Evolutionary conservation across 2,113 vertebrate genomes (phyloP).

Genomic region (Aldabrachelys gigantea): DNA sequence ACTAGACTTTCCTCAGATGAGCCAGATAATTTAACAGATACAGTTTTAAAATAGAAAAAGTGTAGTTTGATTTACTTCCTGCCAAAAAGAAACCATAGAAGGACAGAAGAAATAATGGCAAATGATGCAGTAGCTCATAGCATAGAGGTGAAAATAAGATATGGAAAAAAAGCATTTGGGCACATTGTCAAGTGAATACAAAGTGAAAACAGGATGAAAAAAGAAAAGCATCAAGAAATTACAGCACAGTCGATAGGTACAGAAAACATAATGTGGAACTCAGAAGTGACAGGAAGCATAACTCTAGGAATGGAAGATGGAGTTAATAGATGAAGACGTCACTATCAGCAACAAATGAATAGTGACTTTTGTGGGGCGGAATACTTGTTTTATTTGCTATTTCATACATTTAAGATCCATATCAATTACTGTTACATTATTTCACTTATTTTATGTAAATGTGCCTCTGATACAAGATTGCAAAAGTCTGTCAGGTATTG

Average conservation of each 20-base stretch:
- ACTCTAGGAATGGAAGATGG: background rate
- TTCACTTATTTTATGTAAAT: background rate
- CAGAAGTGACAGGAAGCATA: background rate
- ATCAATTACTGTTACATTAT: background rate
- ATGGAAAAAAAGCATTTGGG: background rate
- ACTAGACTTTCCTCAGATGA: slow-evolving; percentile 21
- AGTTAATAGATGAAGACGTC: background rate
- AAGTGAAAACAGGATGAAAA: background rate
- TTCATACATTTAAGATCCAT: background rate
- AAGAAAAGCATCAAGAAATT: background rate
- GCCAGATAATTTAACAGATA: slow-evolving; percentile 16
- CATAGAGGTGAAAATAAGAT: slow-evolving; percentile 23
- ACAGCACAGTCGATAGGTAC: background rate
- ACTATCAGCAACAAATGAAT: background rate
- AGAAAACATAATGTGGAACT: background rate
- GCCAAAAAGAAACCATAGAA: background rate
- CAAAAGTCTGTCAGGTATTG: fast-evolving
- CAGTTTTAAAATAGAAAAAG: slow-evolving; percentile 31
- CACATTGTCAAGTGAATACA: background rate
- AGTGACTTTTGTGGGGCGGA: background rate
- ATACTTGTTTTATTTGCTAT: background rate
- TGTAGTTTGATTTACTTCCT: background rate
- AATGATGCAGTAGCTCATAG: slow-evolving; percentile 3
- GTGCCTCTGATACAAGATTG: background rate
- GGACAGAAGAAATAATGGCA: background rate